Percentiles rank a stretch among this genome's conserved stretches.
Evolutionary conservation across 2,888 invertebrate genomes (phyloP).

Genomic region (Agonopterix subpropinquella): DNA sequence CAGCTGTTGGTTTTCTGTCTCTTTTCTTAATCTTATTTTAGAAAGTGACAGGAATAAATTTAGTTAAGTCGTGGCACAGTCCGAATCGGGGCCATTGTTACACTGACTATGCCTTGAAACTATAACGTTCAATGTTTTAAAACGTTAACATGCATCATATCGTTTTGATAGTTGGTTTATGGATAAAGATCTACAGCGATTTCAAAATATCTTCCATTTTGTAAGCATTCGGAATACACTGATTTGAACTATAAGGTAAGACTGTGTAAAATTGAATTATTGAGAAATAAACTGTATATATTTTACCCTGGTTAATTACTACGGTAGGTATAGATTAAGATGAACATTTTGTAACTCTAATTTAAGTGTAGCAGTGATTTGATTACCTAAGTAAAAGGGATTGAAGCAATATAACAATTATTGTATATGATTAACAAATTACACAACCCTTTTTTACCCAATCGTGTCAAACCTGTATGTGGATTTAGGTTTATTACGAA

Average conservation of each 20-base stretch:
- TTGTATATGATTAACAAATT: conserved; percentile 65
- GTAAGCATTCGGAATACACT: conserved; percentile 27
- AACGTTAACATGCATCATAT: conserved; percentile 7
- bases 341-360: conserved; percentile 27
- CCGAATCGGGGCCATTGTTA: too few species aligned
- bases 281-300: conserved; percentile 29
- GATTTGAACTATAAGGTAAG: conserved; percentile 28
- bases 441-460: conserved; percentile 71
- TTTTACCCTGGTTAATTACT: conserved; percentile 53
- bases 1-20: too few species aligned
- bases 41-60: too few species aligned
- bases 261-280: conserved; percentile 29
- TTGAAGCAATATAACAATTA: conserved; percentile 47
- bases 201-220: conserved; percentile 16
- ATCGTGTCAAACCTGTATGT: conserved; percentile 52
- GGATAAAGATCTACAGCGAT: conserved; percentile 6
- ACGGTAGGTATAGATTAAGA: conserved; percentile 30
- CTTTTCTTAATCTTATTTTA: too few species aligned
- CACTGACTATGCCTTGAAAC: conserved; percentile 14
- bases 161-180: conserved; percentile 11
- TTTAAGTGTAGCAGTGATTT: conserved; percentile 14
- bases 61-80: too few species aligned
- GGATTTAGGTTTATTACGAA: conserved; percentile 32
- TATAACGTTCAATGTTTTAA: conserved; percentile 4
- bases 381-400: conserved; percentile 30